Conservation (phyloP, 2,888 invertebrate genomes). For the Orthosia gracilis region DNA sequence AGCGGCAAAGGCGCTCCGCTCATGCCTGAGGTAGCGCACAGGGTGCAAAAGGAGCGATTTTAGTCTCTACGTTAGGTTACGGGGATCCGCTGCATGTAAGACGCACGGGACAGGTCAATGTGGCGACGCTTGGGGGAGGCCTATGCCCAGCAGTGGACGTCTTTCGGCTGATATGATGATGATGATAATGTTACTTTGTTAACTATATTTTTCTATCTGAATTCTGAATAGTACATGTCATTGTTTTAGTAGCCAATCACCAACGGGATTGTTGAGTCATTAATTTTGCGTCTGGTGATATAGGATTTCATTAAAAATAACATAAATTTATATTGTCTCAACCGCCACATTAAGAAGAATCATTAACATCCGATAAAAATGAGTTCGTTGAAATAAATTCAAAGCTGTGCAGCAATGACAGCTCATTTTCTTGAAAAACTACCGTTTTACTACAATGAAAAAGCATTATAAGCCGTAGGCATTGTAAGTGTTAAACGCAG, state of each 20-base stretch:
- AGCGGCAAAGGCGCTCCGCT: constrained; percentile 69
- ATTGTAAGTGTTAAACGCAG: no score
- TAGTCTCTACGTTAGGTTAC: no score
- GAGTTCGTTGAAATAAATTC: neutral
- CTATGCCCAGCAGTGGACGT: no score
- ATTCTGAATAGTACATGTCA: neutral
- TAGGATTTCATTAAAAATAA: neutral
- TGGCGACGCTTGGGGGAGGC: no score
- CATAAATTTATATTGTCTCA: neutral
- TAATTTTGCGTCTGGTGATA: neutral
- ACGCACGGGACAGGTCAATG: no score
- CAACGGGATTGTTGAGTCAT: neutral
- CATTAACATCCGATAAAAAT: neutral
- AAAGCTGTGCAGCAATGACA: neutral
- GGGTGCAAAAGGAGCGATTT: constrained; percentile 29
- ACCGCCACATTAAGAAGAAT: neutral
- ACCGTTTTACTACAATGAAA: no score
- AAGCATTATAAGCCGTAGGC: no score
- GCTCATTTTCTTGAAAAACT: neutral
- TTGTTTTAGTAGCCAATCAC: neutral
- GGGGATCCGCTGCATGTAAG: no score
- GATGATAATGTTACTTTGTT: no score
- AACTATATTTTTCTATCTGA: no score
- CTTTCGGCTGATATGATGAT: no score
- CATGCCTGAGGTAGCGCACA: constrained; percentile 38